phyloP scores from a whole-genome alignment of 1,140 invertebrate species.

The Pogonus chalceus region DNA sequence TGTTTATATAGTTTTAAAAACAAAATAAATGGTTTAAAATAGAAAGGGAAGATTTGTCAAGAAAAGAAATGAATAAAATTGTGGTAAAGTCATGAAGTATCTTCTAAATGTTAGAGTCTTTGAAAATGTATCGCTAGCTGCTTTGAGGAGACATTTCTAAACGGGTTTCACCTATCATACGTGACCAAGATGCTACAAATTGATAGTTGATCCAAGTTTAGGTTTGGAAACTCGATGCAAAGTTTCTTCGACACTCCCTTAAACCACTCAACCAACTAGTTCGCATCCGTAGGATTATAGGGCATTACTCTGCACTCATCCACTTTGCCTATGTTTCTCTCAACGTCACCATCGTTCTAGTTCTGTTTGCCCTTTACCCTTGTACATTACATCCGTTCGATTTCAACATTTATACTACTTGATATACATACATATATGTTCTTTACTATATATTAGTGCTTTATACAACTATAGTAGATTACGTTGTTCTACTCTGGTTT shows the following conservation, averaged over 20 bases:
- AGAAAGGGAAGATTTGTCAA: too few species aligned
- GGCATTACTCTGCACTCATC: neutral
- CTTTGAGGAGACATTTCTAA: too few species aligned
- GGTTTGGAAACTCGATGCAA: conserved; percentile 4
- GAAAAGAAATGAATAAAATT: too few species aligned
- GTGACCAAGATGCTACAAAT: neutral
- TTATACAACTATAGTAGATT: too few species aligned
- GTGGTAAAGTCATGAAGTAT: too few species aligned
- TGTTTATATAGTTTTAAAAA: too few species aligned
- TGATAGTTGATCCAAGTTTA: conserved; percentile 6
- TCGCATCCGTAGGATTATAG: neutral
- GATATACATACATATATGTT: neutral
- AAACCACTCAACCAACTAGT: neutral
- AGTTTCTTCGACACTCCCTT: neutral
- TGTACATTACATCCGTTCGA: neutral
- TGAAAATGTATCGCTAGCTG: too few species aligned
- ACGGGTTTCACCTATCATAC: too few species aligned
- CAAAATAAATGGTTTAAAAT: too few species aligned
- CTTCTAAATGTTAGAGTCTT: too few species aligned
- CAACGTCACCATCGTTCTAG: neutral
- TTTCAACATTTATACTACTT: neutral
- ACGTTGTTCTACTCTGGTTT: too few species aligned
- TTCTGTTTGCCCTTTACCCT: neutral
- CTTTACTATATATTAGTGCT: neutral
- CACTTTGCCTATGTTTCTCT: neutral